Conservation (phyloP, 1,140 invertebrate genomes). For the Meloidogyne chitwoodi region DNA sequence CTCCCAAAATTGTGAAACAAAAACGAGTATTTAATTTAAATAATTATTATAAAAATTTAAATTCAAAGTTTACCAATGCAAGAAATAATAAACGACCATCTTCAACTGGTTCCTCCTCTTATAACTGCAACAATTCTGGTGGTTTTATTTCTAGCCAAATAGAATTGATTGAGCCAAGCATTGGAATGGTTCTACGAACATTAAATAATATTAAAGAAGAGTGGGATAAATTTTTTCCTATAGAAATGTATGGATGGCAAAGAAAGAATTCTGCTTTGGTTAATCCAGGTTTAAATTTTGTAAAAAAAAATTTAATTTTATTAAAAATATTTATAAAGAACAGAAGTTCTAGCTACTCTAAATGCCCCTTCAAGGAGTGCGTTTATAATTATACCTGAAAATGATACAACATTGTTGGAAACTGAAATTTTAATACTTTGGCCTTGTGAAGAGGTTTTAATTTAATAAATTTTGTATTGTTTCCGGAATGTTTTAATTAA, state of each 20-base stretch:
- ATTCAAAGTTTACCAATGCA: not conserved
- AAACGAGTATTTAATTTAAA: not conserved
- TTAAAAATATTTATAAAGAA: not conserved
- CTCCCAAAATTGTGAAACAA: not conserved
- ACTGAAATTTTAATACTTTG: not conserved
- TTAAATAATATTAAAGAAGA: not conserved
- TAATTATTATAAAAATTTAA: no score
- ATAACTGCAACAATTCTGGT: not conserved
- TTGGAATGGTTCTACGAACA: not conserved
- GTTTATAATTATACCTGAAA: not conserved
- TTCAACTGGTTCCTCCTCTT: not conserved
- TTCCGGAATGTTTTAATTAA: not conserved
- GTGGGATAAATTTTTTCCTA: not conserved
- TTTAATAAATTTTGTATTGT: not conserved
- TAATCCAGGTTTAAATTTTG: slow-evolving; percentile 4
- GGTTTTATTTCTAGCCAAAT: not conserved
- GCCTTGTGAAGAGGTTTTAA: slow-evolving; percentile 15
- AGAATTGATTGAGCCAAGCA: not conserved
- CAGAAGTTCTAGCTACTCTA: not conserved
- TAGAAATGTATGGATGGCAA: slow-evolving; percentile 6
- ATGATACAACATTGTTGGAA: not conserved
- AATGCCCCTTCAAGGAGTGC: not conserved
- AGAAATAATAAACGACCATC: not conserved
- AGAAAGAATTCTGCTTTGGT: slow-evolving; percentile 1
- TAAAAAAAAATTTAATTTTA: not conserved